Base-by-base conservation (phyloP, 2,113 vertebrate species). In the Hirundichthys speculiger region DNA sequence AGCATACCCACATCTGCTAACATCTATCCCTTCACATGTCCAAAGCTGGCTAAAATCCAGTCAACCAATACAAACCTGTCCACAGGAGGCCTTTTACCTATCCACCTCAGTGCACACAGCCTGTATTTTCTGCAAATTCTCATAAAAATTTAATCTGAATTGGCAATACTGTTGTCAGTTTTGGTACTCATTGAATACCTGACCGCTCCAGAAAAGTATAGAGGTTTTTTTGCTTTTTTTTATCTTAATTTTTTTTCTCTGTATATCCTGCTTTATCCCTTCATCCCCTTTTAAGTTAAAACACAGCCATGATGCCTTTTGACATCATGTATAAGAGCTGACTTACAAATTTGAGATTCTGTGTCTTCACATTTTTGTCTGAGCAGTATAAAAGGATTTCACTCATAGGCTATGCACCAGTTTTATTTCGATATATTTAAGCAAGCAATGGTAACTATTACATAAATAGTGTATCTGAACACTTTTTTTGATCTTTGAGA, bases 21-120 rank as follows among this genome's bases (percentile, higher is more conserved):
- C 39, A 48, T 66, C 53, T 57, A 16, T 58, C 4, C 3, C 30
- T 42, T 19, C 2, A 65, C 21, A 0, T 56, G 57, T 60, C 66
- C 18, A 24, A 1, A 24, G 19, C 34, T 40, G 50, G 49, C 13
- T 39, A 30, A 50, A 30, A 41, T 42, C 45, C 61, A 49, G 5
- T n/a, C 40, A 61, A 76, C 51, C 61, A 6, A 45, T 56, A 67
- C 12, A 9, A 42, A 7, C 41, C 13, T n/a, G 30, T 30, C 24
- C 12, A 46, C 48, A 42, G 21, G 30, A 56, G 38, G n/a, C 43
- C 18, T 45, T 45, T 19, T 18, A n/a, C 18, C 13, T 18, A 43
- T 63, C 56, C 49, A 52, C 50, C 16, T 0, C 43, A 20, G 24
- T 16, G 62, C 34, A 74, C 61, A 40, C 25, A 14, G 15, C 30